Percentiles rank a stretch among this genome's conserved stretches.
Conservation (phyloP, 2,113 vertebrate species). For the Geococcyx californianus region DNA sequence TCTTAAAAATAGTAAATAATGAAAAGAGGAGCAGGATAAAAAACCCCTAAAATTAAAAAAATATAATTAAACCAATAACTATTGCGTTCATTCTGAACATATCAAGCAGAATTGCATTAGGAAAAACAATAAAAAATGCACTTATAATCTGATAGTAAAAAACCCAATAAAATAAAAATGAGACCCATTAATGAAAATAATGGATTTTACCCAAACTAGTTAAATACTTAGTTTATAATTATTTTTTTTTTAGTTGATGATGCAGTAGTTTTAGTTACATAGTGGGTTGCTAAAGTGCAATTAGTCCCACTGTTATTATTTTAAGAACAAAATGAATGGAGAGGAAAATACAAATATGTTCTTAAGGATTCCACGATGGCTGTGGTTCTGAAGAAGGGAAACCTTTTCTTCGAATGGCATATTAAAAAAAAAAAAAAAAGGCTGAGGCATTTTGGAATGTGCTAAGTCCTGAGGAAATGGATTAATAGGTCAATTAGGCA, state of each 20-base stretch:
- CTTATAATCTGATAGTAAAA: conserved; percentile 76
- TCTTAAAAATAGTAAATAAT: conserved; percentile 63
- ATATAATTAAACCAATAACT: conserved; percentile 72
- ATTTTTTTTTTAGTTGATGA: neutral
- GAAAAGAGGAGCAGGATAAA: conserved; percentile 55
- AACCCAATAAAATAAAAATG: conserved; percentile 73
- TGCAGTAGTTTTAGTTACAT: conserved; percentile 53
- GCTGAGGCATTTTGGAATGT: neutral
- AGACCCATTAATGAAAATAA: conserved; percentile 79
- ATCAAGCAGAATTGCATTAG: conserved; percentile 68
- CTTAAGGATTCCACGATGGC: neutral
- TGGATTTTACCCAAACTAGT: conserved; percentile 69
- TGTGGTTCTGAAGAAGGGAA: neutral
- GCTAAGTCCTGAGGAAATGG: neutral
- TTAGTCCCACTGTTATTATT: conserved; percentile 27
- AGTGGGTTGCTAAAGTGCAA: conserved; percentile 10
- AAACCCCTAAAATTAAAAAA: conserved; percentile 61
- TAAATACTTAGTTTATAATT: conserved; percentile 52
- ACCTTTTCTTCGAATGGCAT: neutral
- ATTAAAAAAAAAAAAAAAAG: neutral
- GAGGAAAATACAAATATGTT: neutral
- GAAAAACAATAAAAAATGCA: conserved; percentile 72
- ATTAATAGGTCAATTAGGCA: neutral
- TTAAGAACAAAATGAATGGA: neutral
- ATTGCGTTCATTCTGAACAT: conserved; percentile 71